phyloP scores from a whole-genome alignment of 1,140 invertebrate genomes.

The Pissodes strobi region DNA sequence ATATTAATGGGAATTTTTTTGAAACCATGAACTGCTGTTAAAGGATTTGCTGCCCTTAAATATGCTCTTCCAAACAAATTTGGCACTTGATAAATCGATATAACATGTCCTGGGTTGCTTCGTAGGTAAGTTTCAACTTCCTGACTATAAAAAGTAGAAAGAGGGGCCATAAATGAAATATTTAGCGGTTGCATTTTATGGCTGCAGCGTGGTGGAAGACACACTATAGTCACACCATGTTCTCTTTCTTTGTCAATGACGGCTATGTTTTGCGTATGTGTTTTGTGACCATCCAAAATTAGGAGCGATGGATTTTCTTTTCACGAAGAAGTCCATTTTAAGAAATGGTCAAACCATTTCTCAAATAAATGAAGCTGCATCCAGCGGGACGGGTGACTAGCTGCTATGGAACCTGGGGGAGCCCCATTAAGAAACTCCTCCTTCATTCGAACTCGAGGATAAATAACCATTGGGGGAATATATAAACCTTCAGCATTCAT shows the following conservation, averaged over 20 bases:
- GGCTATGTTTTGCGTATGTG: too few species aligned
- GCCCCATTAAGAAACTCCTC: constrained; percentile 39
- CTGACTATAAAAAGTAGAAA: too few species aligned
- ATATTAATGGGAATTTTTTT: background rate
- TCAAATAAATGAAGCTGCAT: constrained; percentile 32
- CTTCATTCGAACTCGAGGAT: constrained; percentile 42
- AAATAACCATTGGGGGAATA: constrained; percentile 55
- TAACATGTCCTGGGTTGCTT: constrained; percentile 31
- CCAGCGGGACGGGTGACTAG: constrained; percentile 25
- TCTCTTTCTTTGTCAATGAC: constrained; percentile 25
- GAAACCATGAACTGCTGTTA: background rate
- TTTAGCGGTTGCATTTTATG: too few species aligned
- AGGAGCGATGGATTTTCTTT: background rate
- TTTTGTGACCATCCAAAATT: constrained; percentile 21
- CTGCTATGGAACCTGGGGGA: constrained; percentile 24
- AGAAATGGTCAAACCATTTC: constrained; percentile 36
- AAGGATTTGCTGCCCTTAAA: constrained; percentile 7
- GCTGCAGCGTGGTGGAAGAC: constrained; percentile 27
- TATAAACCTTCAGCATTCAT: constrained; percentile 22
- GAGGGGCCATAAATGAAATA: constrained; percentile 32
- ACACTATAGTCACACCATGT: too few species aligned
- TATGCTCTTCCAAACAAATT: constrained; percentile 32
- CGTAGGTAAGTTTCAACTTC: constrained; percentile 32
- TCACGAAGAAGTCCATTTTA: too few species aligned
- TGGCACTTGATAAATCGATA: constrained; percentile 18